Conservation (phyloP, 2,888 invertebrate species). For the Acrocera orbiculus region DNA sequence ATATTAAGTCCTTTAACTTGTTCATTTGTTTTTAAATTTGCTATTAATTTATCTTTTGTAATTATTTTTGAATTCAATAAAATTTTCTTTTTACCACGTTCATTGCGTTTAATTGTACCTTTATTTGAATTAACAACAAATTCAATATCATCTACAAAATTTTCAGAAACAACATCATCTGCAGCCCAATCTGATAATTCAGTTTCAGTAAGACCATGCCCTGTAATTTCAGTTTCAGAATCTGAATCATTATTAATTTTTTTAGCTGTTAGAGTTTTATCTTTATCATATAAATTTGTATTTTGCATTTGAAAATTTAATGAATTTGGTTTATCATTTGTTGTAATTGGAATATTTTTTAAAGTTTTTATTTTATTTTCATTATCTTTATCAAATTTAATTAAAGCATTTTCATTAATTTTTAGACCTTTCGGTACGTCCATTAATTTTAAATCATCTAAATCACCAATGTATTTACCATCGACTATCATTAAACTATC, state of each 20-base stretch:
- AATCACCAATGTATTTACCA: slow-evolving; percentile 31
- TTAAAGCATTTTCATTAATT: background rate
- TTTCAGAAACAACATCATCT: slow-evolving; percentile 61
- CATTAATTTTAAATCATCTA: slow-evolving; percentile 28
- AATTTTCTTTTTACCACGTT: slow-evolving; percentile 26
- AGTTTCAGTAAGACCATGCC: slow-evolving; percentile 62
- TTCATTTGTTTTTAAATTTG: background rate
- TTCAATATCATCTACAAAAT: slow-evolving; percentile 49
- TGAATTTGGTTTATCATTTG: slow-evolving; percentile 12
- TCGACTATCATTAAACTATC: slow-evolving; percentile 40
- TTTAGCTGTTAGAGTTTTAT: slow-evolving; percentile 29
- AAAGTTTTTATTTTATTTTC: slow-evolving; percentile 31
- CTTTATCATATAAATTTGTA: slow-evolving; percentile 19
- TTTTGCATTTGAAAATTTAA: slow-evolving; percentile 12
- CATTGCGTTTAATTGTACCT: slow-evolving; percentile 27
- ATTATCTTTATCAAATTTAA: slow-evolving; percentile 29
- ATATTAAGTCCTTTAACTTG: slow-evolving; percentile 35
- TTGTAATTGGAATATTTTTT: slow-evolving; percentile 23
- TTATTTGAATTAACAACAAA: slow-evolving; percentile 38
- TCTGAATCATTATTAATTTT: slow-evolving; percentile 34
- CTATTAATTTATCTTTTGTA: background rate
- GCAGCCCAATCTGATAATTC: slow-evolving; percentile 82
- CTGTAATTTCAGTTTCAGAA: slow-evolving; percentile 51
- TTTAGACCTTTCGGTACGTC: slow-evolving; percentile 27
- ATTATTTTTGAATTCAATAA: slow-evolving; percentile 12